Evolutionary conservation across 2,888 invertebrate genomes (phyloP).

Genomic region (Heteromyza rotundicornis): DNA sequence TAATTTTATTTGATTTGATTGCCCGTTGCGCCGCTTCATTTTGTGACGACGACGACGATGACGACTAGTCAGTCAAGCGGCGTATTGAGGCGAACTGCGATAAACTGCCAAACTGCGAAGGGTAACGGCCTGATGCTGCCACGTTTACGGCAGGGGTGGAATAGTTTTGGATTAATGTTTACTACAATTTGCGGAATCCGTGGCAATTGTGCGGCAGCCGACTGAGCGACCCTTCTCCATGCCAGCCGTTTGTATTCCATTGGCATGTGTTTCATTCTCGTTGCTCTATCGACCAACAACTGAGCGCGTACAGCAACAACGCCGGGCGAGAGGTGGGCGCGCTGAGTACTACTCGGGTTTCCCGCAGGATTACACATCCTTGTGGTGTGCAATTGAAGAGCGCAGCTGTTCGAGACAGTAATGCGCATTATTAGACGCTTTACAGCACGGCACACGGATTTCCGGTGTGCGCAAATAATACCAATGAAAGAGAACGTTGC

Average conservation of each 20-base stretch:
- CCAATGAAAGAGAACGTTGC: too few relatives aligned
- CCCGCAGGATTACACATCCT: constrained; percentile 41
- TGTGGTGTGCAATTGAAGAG: constrained; percentile 24
- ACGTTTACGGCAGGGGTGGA: constrained; percentile 32
- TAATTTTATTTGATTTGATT: constrained; percentile 58
- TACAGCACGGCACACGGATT: constrained; percentile 29
- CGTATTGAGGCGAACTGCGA: too few relatives aligned
- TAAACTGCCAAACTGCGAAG: too few relatives aligned
- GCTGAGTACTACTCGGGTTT: constrained; percentile 38
- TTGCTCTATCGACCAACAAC: not conserved
- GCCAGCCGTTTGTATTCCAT: too few relatives aligned
- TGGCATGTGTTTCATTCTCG: not conserved
- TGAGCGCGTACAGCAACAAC: not conserved
- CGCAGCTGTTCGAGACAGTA: constrained; percentile 43
- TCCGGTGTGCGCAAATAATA: constrained; percentile 22
- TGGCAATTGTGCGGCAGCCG: not conserved
- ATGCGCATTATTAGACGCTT: constrained; percentile 50
- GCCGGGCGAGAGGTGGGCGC: constrained; percentile 32
- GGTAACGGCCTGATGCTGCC: constrained; percentile 10
- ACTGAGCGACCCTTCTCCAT: not conserved
- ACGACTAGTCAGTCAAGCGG: too few relatives aligned
- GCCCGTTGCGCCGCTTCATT: constrained; percentile 36
- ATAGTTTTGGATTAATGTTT: not conserved
- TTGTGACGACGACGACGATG: too few relatives aligned
- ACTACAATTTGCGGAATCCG: not conserved